Percentiles rank a stretch among this genome's conserved stretches.
Evolutionary conservation across 2,888 invertebrate species (phyloP).

Genomic region (Thysanoteuthis rhombus): DNA sequence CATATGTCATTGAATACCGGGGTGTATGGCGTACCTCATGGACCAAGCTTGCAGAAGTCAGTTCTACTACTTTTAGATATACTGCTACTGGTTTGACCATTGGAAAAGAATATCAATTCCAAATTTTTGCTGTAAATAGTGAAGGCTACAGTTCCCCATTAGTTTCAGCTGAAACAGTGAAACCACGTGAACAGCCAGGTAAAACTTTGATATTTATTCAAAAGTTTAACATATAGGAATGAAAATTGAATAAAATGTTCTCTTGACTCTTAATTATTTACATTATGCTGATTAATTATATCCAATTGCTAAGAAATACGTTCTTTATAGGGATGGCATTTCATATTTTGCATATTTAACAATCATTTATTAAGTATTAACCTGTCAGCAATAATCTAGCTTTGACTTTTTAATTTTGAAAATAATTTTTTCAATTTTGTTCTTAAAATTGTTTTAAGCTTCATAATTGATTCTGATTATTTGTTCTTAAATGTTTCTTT

Average conservation of each 20-base stretch:
- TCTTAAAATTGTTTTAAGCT: background rate
- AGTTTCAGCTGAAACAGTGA: constrained; percentile 35
- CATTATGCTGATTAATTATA: background rate
- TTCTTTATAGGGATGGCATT: background rate
- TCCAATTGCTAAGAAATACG: background rate
- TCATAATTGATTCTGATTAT: background rate
- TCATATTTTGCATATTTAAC: background rate
- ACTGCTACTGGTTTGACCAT: constrained; percentile 34
- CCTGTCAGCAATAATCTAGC: background rate
- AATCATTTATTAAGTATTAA: background rate
- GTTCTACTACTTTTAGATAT: constrained; percentile 35
- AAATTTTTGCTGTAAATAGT: constrained; percentile 85
- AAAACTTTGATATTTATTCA: background rate
- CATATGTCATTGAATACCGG: constrained; percentile 68
- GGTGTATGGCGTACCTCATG: constrained; percentile 71
- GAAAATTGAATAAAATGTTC: background rate
- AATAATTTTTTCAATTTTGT: background rate
- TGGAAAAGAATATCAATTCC: constrained; percentile 86
- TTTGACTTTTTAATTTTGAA: background rate
- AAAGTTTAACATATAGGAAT: background rate
- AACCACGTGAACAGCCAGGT: constrained; percentile 37
- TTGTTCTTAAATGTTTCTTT: background rate
- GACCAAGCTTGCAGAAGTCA: constrained; percentile 38
- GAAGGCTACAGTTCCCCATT: constrained; percentile 75
- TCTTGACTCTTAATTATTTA: background rate